Evolutionary conservation across 2,113 vertebrate genomes (phyloP).

Genomic region (Corythoichthys intestinalis): DNA sequence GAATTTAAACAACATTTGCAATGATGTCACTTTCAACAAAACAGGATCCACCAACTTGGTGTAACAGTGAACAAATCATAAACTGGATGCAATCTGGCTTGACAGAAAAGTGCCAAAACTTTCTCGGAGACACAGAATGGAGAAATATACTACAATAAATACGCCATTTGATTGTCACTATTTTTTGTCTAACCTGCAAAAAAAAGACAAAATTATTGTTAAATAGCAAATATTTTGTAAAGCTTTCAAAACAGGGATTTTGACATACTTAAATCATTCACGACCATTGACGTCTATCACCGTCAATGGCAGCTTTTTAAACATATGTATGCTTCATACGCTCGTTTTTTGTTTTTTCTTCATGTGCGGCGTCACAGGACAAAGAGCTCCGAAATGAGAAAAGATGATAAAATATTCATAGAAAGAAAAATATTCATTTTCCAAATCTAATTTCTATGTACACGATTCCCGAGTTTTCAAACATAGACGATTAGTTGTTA

Average conservation of each 20-base stretch:
- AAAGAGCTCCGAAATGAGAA: conserved; percentile 40
- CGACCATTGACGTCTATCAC: too few relatives aligned
- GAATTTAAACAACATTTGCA: conserved; percentile 33
- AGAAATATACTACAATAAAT: conserved; percentile 37
- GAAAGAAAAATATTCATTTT: not conserved
- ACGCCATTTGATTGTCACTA: conserved; percentile 40
- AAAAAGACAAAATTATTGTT: not conserved
- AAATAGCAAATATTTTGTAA: not conserved
- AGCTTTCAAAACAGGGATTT: not conserved
- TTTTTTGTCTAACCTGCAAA: conserved; percentile 1
- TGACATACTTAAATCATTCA: not conserved
- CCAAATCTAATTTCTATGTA: conserved; percentile 42
- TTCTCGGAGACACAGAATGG: conserved; percentile 37
- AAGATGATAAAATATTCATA: conserved; percentile 27
- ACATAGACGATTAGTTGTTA: conserved; percentile 57
- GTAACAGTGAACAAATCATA: conserved; percentile 52
- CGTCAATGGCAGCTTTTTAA: conserved; percentile 2
- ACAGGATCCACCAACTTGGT: conserved; percentile 30
- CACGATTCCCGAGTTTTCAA: conserved; percentile 62
- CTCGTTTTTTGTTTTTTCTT: conserved; percentile 26
- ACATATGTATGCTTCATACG: not conserved
- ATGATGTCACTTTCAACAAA: conserved; percentile 33
- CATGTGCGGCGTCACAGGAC: conserved; percentile 49
- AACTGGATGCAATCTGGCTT: conserved; percentile 33
- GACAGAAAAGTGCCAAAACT: conserved; percentile 31